Base-by-base conservation (phyloP, 2,113 vertebrate species). In the Corythornis vintsioides region DNA sequence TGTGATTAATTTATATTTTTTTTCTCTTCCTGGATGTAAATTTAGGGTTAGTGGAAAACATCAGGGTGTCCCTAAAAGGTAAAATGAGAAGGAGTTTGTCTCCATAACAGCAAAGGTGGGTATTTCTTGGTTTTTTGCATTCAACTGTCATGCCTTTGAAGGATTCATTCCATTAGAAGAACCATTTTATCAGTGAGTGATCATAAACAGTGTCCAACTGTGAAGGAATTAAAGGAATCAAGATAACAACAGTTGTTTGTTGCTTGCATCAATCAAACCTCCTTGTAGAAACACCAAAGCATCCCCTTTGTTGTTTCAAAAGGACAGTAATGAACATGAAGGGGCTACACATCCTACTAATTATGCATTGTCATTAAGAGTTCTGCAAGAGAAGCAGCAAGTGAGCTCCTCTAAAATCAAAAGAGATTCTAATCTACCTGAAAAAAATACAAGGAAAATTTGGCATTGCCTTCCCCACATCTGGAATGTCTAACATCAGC, bases 401-500 rank as follows among this genome's bases (percentile, higher is more conserved):
- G 56, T 6, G 8, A 35, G 40, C 1, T 3, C 5, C 17, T 55
- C 22, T 67, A 31, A 70, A 86, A 80, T 17, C 38, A 38, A 40
- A 45, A 69, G 18, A 48, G 6, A 0, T 9, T 13, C 1, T 11
- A 2, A 15, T 48, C 3, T 6, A 1, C 29, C 48, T n/a, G 11
- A 3, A 40, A 26, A 29, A 53, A 42, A 43, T 5, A 47, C 1
- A 10, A n/a, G 10, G 21, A 40, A n/a, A 59, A 25, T 7, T 16
- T 45, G 11, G 11, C 35, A 45, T 50, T 45, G 59, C 4, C 29
- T 82, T 10, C n/a, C 15, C 24, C 10, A 5, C 26, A 14, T 10
- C 38, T 28, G 14, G 43, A 15, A 14, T 0, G 0, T 1, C 0
- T 16, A 24, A 11, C 18, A 16, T 4, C 59, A 8, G 3, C 4